These are phyloP conservation scores for Thryonomys swinderianus DNA, from an alignment of 2,113 vertebrate genomes.

Conservation along the genomic window DNA sequence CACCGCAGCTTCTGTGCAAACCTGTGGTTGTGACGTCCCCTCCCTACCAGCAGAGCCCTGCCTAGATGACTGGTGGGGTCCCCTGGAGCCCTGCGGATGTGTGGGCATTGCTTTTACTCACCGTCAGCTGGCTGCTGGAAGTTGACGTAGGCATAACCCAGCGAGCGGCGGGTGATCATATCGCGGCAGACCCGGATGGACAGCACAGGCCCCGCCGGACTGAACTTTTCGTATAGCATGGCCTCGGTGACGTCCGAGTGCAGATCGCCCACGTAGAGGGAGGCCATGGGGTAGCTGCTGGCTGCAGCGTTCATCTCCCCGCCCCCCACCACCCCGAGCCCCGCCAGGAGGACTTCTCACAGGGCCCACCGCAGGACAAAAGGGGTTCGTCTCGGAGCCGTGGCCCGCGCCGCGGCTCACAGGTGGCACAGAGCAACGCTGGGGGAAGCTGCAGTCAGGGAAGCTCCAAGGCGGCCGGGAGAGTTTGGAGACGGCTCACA, in stretches of 20 bases:
- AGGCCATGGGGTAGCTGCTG: constrained; percentile 98
- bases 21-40: not conserved
- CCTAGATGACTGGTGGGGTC: not conserved
- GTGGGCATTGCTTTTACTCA: constrained; percentile 83
- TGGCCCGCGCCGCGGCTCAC: constrained; percentile 74
- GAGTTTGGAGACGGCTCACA: constrained; percentile 38
- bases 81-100: not conserved
- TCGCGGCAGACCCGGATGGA: constrained; percentile 99
- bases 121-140: constrained; percentile 98
- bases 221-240: constrained; percentile 99
- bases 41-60: not conserved
- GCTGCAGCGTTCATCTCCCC: constrained; percentile 88
- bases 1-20: not conserved
- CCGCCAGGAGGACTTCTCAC: constrained; percentile 73
- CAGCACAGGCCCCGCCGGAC: constrained; percentile 98
- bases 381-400: constrained; percentile 59
- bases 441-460: not conserved
- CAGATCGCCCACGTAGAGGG: constrained; percentile 98
- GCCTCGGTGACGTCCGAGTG: constrained; percentile 99
- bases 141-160: constrained; percentile 99
- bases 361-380: constrained; percentile 70
- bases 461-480: not conserved
- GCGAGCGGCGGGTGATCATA: constrained; percentile 98
- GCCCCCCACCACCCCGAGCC: constrained; percentile 72
- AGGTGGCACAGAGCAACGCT: constrained; percentile 70